Evolutionary conservation across 2,113 vertebrate species (phyloP).

Genomic region (Sus scrofa): DNA sequence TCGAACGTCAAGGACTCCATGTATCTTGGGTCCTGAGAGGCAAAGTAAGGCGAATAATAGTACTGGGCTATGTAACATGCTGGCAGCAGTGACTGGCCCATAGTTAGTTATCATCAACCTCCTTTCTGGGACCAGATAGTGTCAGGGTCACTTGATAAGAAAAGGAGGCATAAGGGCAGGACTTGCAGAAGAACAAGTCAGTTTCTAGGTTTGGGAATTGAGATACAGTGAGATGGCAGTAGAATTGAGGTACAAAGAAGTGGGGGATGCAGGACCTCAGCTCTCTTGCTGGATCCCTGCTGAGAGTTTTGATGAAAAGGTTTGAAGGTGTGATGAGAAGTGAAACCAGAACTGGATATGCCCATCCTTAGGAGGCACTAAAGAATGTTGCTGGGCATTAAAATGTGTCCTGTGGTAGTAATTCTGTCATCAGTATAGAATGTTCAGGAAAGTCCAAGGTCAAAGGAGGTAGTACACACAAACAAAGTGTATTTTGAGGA

Average conservation of each 20-base stretch:
- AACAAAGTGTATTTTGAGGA: neutral
- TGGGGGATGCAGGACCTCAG: neutral
- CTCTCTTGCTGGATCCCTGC: neutral
- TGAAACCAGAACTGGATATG: neutral
- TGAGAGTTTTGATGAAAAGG: neutral
- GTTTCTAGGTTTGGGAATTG: neutral
- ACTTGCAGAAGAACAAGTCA: neutral
- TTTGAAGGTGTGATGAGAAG: conserved; percentile 8
- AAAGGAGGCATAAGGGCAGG: neutral
- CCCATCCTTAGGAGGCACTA: neutral
- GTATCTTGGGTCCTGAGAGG: neutral
- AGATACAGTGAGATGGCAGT: neutral
- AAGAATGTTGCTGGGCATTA: neutral
- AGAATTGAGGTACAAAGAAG: neutral
- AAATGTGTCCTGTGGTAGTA: neutral
- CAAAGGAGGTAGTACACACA: neutral
- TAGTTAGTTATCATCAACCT: neutral
- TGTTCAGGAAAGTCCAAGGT: neutral
- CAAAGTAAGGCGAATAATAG: neutral
- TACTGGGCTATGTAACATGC: neutral
- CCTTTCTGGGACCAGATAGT: neutral
- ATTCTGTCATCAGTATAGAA: neutral
- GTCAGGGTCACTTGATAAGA: neutral
- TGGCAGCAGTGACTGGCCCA: neutral
- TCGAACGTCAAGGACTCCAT: neutral